phyloP scores from a whole-genome alignment of 1,140 invertebrate genomes.

The Zaprionus taronus region DNA sequence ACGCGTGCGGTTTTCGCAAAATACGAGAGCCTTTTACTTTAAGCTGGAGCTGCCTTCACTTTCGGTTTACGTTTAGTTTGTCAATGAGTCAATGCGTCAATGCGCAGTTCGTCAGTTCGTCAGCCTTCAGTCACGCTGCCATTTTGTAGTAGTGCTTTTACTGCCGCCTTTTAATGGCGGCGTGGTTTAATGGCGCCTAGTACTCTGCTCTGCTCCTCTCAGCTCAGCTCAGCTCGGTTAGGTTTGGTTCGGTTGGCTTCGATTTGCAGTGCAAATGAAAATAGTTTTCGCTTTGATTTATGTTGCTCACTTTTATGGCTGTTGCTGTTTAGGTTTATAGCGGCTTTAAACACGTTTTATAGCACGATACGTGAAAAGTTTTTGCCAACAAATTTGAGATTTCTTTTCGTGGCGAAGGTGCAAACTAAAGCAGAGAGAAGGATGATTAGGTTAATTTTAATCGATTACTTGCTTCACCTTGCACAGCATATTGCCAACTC shows the following conservation, averaged over 20 bases:
- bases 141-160: slow-evolving; percentile 59
- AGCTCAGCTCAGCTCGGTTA: background rate
- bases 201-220: background rate
- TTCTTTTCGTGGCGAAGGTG: background rate
- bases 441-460: background rate
- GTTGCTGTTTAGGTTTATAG: slow-evolving; percentile 25
- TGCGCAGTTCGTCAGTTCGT: background rate
- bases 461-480: background rate
- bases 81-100: slow-evolving; percentile 7
- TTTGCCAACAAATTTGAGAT: background rate
- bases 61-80: slow-evolving; percentile 13
- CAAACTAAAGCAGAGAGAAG: no score
- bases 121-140: slow-evolving; percentile 23
- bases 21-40: slow-evolving; percentile 54
- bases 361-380: background rate
- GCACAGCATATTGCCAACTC: background rate
- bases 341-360: slow-evolving; percentile 12
- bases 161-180: slow-evolving; percentile 56
- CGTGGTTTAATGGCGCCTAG: slow-evolving; percentile 49
- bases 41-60: slow-evolving; percentile 7
- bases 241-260: background rate
- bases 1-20: slow-evolving; percentile 55
- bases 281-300: slow-evolving; percentile 64
- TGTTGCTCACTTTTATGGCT: slow-evolving; percentile 40
- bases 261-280: slow-evolving; percentile 54